phyloP scores from a whole-genome alignment of 2,113 vertebrate genomes.

The Vanacampus margaritifer region DNA sequence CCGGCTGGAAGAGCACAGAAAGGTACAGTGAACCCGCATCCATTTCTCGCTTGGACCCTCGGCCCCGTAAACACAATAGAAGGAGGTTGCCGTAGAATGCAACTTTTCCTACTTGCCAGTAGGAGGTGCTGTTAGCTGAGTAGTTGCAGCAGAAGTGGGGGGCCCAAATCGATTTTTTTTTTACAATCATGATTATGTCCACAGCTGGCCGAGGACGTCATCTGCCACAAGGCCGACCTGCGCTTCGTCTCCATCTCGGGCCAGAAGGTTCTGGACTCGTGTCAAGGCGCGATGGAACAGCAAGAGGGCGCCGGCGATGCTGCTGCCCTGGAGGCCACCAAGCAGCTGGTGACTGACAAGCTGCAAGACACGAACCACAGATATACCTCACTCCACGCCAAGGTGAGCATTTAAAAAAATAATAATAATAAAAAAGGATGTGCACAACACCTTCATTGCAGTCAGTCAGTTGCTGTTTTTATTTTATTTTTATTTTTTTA shows the following conservation, averaged over 20 bases:
- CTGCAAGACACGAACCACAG: constrained; percentile 83
- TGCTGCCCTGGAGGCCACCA: constrained; percentile 65
- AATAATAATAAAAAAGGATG: too few relatives aligned
- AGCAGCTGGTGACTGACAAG: constrained; percentile 77
- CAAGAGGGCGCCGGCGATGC: constrained; percentile 37
- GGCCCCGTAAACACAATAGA: not conserved
- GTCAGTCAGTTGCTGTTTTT: too few relatives aligned
- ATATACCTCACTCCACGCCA: constrained; percentile 82
- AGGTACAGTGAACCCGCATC: constrained; percentile 43
- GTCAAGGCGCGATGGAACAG: constrained; percentile 66
- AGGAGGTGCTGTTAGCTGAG: not conserved
- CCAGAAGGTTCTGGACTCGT: constrained; percentile 87
- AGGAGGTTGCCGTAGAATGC: not conserved
- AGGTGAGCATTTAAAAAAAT: constrained; percentile 70
- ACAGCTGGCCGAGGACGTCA: constrained; percentile 87
- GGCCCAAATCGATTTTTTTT: not conserved
- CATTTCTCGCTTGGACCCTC: too few relatives aligned
- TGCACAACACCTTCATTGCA: too few relatives aligned
- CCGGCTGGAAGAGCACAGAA: constrained; percentile 73
- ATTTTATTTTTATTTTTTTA: too few relatives aligned
- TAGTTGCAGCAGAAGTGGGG: too few relatives aligned
- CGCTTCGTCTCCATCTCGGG: constrained; percentile 93
- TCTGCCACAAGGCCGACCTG: constrained; percentile 96
- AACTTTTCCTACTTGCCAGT: too few relatives aligned
- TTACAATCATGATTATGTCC: not conserved